Percentiles rank a stretch among this genome's conserved stretches.
Conservation (phyloP, 2,113 vertebrate genomes). For the Prunella himalayana region DNA sequence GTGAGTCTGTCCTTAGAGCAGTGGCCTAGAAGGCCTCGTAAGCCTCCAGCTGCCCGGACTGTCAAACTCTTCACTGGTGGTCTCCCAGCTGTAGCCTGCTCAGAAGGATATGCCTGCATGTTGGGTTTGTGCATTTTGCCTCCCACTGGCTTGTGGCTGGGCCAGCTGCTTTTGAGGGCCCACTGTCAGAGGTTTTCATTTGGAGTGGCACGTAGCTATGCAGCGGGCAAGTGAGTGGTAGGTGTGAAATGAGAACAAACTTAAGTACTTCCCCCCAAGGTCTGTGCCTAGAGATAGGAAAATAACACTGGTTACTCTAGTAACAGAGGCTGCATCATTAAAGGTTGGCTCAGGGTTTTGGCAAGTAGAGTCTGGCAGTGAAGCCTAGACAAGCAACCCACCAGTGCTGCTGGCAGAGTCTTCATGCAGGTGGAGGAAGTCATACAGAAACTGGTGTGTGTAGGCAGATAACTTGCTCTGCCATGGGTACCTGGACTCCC, state of each 20-base stretch:
- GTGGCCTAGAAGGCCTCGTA: rapidly evolving
- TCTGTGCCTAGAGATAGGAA: not conserved
- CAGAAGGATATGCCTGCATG: not conserved
- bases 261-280: not conserved
- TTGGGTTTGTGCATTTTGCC: not conserved
- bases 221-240: not conserved
- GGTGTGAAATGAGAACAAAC: constrained; percentile 3
- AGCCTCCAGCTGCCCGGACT: not conserved
- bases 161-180: constrained; percentile 5
- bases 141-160: not conserved
- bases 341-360: not conserved
- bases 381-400: not conserved
- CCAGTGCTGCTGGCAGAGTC: not conserved
- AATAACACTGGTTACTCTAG: not conserved
- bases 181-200: not conserved
- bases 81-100: not conserved
- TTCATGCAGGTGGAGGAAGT: constrained; percentile 36
- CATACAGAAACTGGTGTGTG: not conserved
- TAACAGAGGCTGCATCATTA: not conserved
- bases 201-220: not conserved
- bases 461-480: constrained; percentile 11
- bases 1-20: not conserved
- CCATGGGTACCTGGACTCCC: not conserved
- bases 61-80: not conserved
- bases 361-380: not conserved